Base-by-base conservation (phyloP, 1,140 invertebrate genomes). In the Drosophila ironensis region DNA sequence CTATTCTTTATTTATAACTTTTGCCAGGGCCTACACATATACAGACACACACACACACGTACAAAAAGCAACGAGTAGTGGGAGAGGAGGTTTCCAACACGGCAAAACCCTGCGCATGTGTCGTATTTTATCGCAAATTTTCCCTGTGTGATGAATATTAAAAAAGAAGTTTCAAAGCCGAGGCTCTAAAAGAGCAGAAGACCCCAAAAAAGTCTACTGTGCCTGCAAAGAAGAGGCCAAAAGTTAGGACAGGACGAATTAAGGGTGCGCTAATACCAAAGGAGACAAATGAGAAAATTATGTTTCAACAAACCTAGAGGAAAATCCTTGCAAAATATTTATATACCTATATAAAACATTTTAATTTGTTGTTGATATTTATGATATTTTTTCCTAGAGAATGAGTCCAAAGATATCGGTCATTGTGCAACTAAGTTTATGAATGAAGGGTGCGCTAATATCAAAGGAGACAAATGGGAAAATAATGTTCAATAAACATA, bases 61-160 rank as follows among this genome's bases (percentile, higher is more conserved):
- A 40, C 33, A n/a, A n/a, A n/a, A n/a, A n/a, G n/a, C n/a, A n/a
- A n/a, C n/a, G n/a, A n/a, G n/a, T n/a, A n/a, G n/a, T n/a, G n/a
- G 40, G 59, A 28, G 24, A 50, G 60, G 40, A 60, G 69, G 78
- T 56, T 84, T 78, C 78, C 53, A 72, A 78, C 69, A 73, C 59
- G 63, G 73, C 80, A 78, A 82, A 82, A 86, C 86, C 59, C 73
- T 73, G 77, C 67, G 61, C 78, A 77, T 82, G 77, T 82, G 78
- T 82, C 78, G 86, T 57, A 82, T 84, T 84, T 84, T 56, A 84
- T 82, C 78, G 42, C 51, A 71, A 61, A 60, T 54, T 76, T 69
- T 54, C 68, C 46, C 67, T 56, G 59, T 47, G 47, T 77, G 61
- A 69, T 69, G 56, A 69, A 82, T 82, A 84, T 82, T 84, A 84